Evolutionary conservation across 2,113 vertebrate species (phyloP), one percentile per base, ranked within the genome.

Genomic region (Neoarius graeffei): DNA sequence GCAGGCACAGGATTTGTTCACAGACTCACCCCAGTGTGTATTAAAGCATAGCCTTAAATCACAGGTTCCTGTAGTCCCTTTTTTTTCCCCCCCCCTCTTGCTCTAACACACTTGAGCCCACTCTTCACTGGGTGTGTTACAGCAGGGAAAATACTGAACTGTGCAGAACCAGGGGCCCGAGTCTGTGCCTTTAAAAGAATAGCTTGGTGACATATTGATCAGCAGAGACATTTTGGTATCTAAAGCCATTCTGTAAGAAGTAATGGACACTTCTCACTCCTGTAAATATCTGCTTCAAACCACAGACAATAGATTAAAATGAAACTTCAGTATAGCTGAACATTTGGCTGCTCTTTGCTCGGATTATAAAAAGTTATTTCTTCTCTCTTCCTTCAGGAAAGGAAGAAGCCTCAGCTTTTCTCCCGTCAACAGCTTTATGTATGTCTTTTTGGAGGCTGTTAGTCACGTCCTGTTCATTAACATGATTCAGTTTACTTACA

Each of bases 391-490:
- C 13, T 30, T 27, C 42, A 42, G 42, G 42, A 20, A 42, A 15
- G 30, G 19, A 19, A 15, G 27, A 20, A 54, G 54, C 23, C 7
- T 69, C 19, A 35, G 57, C 66, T 27, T 74, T 56, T 56, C 73
- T 35, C 35, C 73, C 30, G 54, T 10, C 25, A 23, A n/a, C 57
- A 62, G 71, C 48, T 25, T 73, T 50, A 54, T 19, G 10, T 50
- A 42, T 42, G 42, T 42, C 42, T 25, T 30, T 7, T 59, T 52
- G 35, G 14, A 83, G 85, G 60, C 9, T 76, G 64, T 50, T 84
- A 60, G 71, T n/a, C 80, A 66, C 57, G n/a, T 87, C 17, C 74
- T 86, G 62, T 64, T 35, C 79, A 77, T 64, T 23, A 9, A 19
- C 48, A 66, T 56, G 54, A 73, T 52, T 80, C 14, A 1, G 42